Conservation (phyloP, 92 coral and sea anemone genomes). For the Blastomussa wellsi region DNA sequence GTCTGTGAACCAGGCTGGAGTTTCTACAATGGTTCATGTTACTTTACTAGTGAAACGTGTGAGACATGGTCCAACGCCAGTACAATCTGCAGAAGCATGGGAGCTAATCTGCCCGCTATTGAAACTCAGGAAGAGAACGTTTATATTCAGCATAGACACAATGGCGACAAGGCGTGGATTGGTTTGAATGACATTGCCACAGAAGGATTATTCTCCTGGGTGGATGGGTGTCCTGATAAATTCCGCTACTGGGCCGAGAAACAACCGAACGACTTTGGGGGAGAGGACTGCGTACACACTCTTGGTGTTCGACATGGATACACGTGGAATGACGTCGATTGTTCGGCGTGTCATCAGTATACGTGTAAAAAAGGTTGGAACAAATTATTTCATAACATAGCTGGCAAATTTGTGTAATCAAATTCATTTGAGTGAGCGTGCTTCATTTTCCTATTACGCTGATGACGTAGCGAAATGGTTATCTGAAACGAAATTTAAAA, state of each 20-base stretch:
- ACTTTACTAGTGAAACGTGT: slow-evolving; percentile 58
- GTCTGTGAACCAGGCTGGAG: slow-evolving; percentile 67
- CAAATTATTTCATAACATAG: too few species aligned
- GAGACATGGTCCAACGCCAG: slow-evolving; percentile 62
- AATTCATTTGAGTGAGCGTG: too few species aligned
- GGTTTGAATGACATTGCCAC: slow-evolving; percentile 76
- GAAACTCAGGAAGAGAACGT: slow-evolving; percentile 63
- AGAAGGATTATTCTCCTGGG: slow-evolving; percentile 64
- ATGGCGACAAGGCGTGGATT: slow-evolving; percentile 58
- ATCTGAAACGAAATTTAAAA: too few species aligned
- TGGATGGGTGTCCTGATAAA: slow-evolving; percentile 44
- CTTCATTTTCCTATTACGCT: too few species aligned
- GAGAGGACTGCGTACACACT: slow-evolving; percentile 55
- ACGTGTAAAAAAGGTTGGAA: slow-evolving; percentile 56
- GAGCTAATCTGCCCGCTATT: slow-evolving; percentile 38
- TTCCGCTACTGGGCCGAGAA: slow-evolving; percentile 61
- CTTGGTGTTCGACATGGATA: slow-evolving; percentile 29
- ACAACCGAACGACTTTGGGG: slow-evolving; percentile 46
- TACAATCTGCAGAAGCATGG: slow-evolving; percentile 37
- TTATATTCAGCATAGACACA: slow-evolving; percentile 62
- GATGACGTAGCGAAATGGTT: too few species aligned
- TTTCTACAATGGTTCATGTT: slow-evolving; percentile 72
- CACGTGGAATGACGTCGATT: slow-evolving; percentile 50
- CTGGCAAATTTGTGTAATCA: too few species aligned
- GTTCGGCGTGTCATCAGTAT: slow-evolving; percentile 44